Evolutionary conservation across 1,140 invertebrate species (phyloP).

Genomic region (Thaumatotibia leucotreta): DNA sequence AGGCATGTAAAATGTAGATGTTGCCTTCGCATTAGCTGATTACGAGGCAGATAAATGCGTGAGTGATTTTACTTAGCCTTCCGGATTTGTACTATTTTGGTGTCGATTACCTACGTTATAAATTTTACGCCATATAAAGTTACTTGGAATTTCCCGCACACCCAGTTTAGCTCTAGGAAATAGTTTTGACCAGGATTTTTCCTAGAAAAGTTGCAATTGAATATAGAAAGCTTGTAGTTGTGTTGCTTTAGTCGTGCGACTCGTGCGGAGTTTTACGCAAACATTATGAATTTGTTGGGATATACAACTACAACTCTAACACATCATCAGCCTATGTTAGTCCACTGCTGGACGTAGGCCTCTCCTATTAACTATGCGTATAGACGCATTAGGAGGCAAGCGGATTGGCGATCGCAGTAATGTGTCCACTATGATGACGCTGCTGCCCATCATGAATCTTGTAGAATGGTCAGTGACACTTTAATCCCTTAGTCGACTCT

Average conservation of each 20-base stretch:
- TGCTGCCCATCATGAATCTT: no score
- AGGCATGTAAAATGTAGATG: constrained; percentile 11
- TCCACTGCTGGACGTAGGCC: no score
- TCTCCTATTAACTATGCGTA: no score
- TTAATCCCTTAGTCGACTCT: no score
- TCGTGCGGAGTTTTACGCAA: no score
- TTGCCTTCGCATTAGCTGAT: constrained; percentile 10
- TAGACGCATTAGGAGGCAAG: no score
- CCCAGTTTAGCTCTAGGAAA: background rate
- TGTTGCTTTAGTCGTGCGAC: background rate
- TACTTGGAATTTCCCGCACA: background rate
- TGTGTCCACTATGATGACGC: no score
- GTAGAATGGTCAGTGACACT: no score
- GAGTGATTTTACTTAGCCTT: constrained; percentile 10
- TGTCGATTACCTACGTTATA: background rate
- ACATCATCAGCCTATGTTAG: no score
- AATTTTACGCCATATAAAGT: background rate
- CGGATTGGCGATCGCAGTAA: no score
- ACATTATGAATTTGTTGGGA: no score
- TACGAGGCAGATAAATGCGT: constrained; percentile 5
- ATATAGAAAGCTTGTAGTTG: background rate
- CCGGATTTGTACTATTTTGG: background rate
- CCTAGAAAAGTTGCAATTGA: background rate
- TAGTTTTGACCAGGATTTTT: background rate
- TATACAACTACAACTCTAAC: no score